These are phyloP conservation scores for Zenarchopterus dispar DNA, from an alignment of 2,797 vertebrate genomes.

Conservation along the genomic window DNA sequence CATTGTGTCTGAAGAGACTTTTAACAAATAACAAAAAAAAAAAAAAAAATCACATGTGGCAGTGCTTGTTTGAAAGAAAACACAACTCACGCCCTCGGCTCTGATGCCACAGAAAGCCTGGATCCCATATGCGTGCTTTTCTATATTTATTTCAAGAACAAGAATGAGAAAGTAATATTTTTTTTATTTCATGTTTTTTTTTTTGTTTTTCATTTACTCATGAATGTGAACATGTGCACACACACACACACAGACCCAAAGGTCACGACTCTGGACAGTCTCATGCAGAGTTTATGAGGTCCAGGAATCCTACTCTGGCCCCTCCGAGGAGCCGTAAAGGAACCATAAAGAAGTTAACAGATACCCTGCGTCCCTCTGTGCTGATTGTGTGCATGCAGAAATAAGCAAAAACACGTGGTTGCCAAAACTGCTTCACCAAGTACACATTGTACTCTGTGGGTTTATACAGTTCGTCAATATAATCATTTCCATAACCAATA, in stretches of 20 bases:
- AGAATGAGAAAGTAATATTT: slow-evolving; percentile 23
- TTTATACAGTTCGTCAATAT: background rate
- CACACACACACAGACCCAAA: slow-evolving; percentile 23
- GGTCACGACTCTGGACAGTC: slow-evolving; percentile 44
- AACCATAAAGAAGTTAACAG: slow-evolving; percentile 58
- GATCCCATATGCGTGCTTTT: slow-evolving; percentile 27
- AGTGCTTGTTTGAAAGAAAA: slow-evolving; percentile 7
- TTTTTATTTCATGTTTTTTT: slow-evolving; percentile 17
- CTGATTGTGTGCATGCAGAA: slow-evolving; percentile 17
- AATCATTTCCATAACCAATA: slow-evolving; percentile 7
- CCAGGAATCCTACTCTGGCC: slow-evolving; percentile 29
- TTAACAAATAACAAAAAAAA: background rate
- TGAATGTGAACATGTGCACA: slow-evolving; percentile 2
- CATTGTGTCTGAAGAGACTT: slow-evolving; percentile 4
- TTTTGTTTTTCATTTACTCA: background rate
- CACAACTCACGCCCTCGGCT: slow-evolving; percentile 11
- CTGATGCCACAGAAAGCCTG: slow-evolving; percentile 19
- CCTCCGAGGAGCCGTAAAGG: slow-evolving; percentile 58
- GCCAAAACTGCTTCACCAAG: slow-evolving; percentile 1
- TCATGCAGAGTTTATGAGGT: slow-evolving; percentile 66
- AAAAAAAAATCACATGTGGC: slow-evolving; percentile 20
- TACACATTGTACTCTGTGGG: slow-evolving; percentile 1
- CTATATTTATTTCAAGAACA: slow-evolving; percentile 30
- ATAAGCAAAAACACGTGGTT: slow-evolving; percentile 61
- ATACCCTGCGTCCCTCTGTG: slow-evolving; percentile 16